phyloP scores from a whole-genome alignment of 2,113 vertebrate species.

The Bubo scandiacus region DNA sequence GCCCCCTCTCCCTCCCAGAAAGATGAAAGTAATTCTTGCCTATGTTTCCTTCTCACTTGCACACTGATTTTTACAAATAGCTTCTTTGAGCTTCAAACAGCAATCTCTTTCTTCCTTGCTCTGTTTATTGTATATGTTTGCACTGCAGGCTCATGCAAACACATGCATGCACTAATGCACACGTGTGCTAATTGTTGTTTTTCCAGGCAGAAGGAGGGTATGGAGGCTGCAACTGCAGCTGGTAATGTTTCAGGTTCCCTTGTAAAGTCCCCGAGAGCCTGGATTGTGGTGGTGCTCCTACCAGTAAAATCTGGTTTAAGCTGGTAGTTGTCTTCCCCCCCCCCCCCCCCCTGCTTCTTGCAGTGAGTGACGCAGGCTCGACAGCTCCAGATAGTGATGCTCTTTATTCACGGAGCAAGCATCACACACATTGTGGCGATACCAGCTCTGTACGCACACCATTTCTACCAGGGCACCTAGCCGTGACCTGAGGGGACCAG shows the following conservation, averaged over 20 bases:
- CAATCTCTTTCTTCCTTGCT: neutral
- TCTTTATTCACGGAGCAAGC: constrained; percentile 58
- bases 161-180: neutral
- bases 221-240: constrained; percentile 14
- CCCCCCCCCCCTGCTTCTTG: constrained; percentile 2
- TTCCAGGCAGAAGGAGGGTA: neutral
- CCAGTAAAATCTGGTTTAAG: constrained; percentile 74
- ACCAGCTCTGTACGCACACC: neutral
- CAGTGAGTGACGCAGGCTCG: constrained; percentile 71
- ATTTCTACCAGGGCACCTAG: neutral
- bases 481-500: constrained; percentile 4
- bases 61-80: constrained; percentile 34
- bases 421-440: neutral
- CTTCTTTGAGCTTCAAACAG: constrained; percentile 22
- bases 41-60: neutral
- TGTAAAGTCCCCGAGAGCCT: constrained; percentile 40
- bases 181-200: constrained; percentile 13
- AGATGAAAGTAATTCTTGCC: constrained; percentile 49
- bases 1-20: neutral
- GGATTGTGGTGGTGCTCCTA: constrained; percentile 64
- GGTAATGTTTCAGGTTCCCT: constrained; percentile 33
- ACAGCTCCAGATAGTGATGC: constrained; percentile 66
- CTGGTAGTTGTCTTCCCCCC: constrained; percentile 42
- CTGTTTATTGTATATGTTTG: constrained; percentile 18
- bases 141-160: constrained; percentile 10